Base-by-base conservation (phyloP, 2,113 vertebrate species). In the Ptilorrhoa leucosticta region DNA sequence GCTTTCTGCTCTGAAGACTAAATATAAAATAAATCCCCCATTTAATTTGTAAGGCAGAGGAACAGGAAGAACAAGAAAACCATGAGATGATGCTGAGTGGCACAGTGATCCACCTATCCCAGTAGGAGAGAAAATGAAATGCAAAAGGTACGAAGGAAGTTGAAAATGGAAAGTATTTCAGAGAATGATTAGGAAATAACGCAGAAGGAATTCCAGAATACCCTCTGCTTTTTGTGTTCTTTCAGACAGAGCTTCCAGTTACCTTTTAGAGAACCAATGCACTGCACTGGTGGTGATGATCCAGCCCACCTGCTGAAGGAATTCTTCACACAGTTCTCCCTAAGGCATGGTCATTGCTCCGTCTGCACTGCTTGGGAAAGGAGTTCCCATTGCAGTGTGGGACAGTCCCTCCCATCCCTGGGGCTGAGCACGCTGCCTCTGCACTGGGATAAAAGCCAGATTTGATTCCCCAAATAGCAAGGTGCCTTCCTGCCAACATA, bases 401-500 rank as follows among this genome's bases (percentile, higher is more conserved):
- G 83, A 91, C 83, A 73, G 87, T 84, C 87, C 96, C 94, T 94
- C 91, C 93, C 93, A 85, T 89, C 81, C 78, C 77, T 85, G 66
- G 66, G 91, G 92, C 82, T 91, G 81, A 91, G 70, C 75, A 69
- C 1, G 42, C 72, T 96, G 96, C 86, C 80, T 94, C 86, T 94
- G 83, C 79, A 40, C 89, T 68, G 93, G 95, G 94, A 94, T 77
- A 70, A 92, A 73, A 83, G 94, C 93, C 94, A 96, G 91, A 96
- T 40, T 83, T 83, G 90, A 66, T 66, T 97, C 90, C 93, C 72
- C 94, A 96, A 97, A 96, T 95, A 97, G 93, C 82, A 94, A 97
- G 93, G 90, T 96, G 90, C 51, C 71, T 77, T 91, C 39, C 87
- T 96, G 94, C 96, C 95, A 97, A 83, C 85, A 91, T 22, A 89